phyloP scores from a whole-genome alignment of 2,797 vertebrate genomes.

The Myoxocephalus aenaeus region DNA sequence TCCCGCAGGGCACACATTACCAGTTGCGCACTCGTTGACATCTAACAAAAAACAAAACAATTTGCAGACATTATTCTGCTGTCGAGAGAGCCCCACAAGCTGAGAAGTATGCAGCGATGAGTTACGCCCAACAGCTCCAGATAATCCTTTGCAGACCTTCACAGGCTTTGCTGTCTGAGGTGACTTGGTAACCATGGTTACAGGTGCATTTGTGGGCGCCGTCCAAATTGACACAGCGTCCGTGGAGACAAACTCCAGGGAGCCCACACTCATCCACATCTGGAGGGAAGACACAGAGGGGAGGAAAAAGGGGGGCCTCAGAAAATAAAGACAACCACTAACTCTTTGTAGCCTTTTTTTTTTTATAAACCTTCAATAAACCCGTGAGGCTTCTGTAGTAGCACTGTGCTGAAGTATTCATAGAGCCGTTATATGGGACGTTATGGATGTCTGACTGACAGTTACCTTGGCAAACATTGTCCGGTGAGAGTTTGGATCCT shows the following conservation, averaged over 20 bases:
- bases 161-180: constrained; percentile 85
- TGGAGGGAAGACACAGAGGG: constrained; percentile 66
- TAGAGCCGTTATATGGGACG: constrained; percentile 7
- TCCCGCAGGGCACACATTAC: constrained; percentile 79
- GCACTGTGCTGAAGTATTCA: constrained; percentile 46
- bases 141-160: constrained; percentile 85
- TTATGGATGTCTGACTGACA: constrained; percentile 31
- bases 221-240: constrained; percentile 89
- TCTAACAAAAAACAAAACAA: constrained; percentile 68
- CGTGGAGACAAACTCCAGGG: constrained; percentile 84
- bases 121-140: constrained; percentile 54
- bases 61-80: constrained; percentile 62
- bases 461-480: constrained; percentile 88
- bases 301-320: constrained; percentile 11
- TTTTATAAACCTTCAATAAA: constrained; percentile 39
- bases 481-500: constrained; percentile 84
- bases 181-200: constrained; percentile 85
- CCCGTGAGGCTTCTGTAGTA: constrained; percentile 51
- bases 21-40: constrained; percentile 79
- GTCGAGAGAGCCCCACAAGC: constrained; percentile 27
- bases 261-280: constrained; percentile 88
- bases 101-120: constrained; percentile 42
- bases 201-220: constrained; percentile 90
- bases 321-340: constrained; percentile 44
- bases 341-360: constrained; percentile 48